Evolutionary conservation across 1,140 invertebrate genomes (phyloP), one percentile per base, ranked within the genome.

Genomic region (Ectropis grisescens): DNA sequence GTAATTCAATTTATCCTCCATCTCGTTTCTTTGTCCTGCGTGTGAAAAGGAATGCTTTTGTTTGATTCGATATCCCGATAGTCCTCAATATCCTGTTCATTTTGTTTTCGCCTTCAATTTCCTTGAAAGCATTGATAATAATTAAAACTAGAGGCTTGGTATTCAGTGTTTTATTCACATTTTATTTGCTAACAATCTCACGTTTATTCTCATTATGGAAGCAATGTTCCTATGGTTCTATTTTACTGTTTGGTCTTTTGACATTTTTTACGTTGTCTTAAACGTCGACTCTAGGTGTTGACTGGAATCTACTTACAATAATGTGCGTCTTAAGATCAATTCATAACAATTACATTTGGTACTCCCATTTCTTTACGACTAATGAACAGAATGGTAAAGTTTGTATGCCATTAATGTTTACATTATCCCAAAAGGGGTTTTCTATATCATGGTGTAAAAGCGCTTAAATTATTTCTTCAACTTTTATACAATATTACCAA

Each of bases 401-500:
- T n/a, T n/a, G n/a, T n/a, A n/a, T n/a, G n/a, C n/a, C n/a, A n/a
- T n/a, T n/a, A n/a, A n/a, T n/a, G n/a, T n/a, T n/a, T n/a, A n/a
- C n/a, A n/a, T n/a, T n/a, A n/a, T n/a, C n/a, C n/a, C n/a, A n/a
- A n/a, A n/a, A n/a, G n/a, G n/a, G n/a, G n/a, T n/a, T n/a, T n/a
- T n/a, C n/a, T n/a, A n/a, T 8, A 19, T 19, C 16, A 19, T 3
- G 24, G n/a, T 26, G n/a, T 10, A 10, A 26, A 6, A 26, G 10
- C 24, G 24, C n/a, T 26, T 6, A 26, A 2, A 26, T 26, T 7
- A 26, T 26, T 26, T 26, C 30, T 47, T 44, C 42, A 29, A 41
- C 40, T 32, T 52, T 62, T 71, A 65, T 59, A 45, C 56, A 67
- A 69, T 58, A 58, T 68, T 47, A 76, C 57, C n/a, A 76, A 72